These are phyloP conservation scores for Delia radicum DNA, from an alignment of 1,140 invertebrate genomes.

Conservation along the genomic window DNA sequence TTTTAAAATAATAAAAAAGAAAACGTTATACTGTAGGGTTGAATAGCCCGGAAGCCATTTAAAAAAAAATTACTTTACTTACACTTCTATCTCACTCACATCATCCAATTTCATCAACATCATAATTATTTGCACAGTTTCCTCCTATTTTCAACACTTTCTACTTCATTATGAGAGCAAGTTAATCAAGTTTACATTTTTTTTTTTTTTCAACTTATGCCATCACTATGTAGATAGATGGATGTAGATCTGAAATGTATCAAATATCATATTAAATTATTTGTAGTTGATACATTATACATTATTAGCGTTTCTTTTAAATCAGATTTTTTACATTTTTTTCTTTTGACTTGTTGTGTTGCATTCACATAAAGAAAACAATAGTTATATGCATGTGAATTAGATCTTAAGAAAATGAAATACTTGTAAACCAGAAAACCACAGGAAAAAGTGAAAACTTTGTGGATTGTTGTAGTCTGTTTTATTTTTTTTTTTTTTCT, in stretches of 20 bases:
- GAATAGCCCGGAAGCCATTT: background rate
- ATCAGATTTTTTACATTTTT: background rate
- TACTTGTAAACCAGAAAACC: constrained; percentile 14
- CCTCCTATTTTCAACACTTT: background rate
- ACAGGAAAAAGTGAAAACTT: constrained; percentile 19
- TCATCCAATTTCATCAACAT: background rate
- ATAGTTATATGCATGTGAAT: background rate
- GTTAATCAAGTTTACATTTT: background rate
- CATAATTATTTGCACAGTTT: background rate
- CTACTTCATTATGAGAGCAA: background rate
- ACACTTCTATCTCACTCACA: background rate
- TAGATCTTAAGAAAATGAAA: background rate
- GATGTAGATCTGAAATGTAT: background rate
- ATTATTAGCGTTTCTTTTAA: background rate
- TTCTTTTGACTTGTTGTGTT: background rate
- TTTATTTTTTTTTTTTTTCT: background rate
- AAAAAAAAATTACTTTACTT: background rate
- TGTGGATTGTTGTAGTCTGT: background rate
- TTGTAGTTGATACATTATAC: background rate
- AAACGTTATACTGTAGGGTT: no score
- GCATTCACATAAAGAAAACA: background rate
- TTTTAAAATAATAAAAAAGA: no score
- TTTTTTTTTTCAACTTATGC: background rate
- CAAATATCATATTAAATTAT: background rate
- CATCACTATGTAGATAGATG: no score